phyloP scores from a whole-genome alignment of 2,797 vertebrate species.

The Menidia menidia region DNA sequence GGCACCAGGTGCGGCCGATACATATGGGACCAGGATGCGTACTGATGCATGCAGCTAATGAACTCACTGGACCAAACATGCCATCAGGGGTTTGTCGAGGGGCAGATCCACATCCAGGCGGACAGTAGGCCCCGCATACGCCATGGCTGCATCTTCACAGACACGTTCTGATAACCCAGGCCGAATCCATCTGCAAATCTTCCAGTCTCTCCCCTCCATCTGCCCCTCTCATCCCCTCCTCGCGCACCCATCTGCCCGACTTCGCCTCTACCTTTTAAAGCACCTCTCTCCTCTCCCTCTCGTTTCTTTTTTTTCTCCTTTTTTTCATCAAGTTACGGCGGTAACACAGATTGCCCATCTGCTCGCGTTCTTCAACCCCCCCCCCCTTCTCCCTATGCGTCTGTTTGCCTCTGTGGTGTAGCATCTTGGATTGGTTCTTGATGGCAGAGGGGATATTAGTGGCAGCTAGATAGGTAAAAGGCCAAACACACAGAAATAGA shows the following conservation, averaged over 20 bases:
- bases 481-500: conserved; percentile 76
- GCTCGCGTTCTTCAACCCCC: conserved; percentile 45
- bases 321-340: conserved; percentile 62
- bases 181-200: conserved; percentile 69
- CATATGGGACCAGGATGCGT: conserved; percentile 69
- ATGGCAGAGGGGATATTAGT: conserved; percentile 67
- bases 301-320: conserved; percentile 41
- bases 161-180: conserved; percentile 44
- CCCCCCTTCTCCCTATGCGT: background rate
- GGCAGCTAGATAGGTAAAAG: conserved; percentile 69
- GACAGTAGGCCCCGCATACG: conserved; percentile 56
- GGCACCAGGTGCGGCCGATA: conserved; percentile 78
- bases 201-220: conserved; percentile 60
- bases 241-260: conserved; percentile 65
- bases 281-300: conserved; percentile 35
- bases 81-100: conserved; percentile 59
- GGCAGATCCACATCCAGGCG: conserved; percentile 49
- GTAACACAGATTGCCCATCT: conserved; percentile 70
- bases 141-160: conserved; percentile 56
- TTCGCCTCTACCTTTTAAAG: conserved; percentile 59
- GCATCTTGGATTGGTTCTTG: conserved; percentile 63
- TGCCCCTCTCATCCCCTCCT: conserved; percentile 44
- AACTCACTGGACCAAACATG: conserved; percentile 73
- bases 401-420: conserved; percentile 49
- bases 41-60: conserved; percentile 75